These are phyloP conservation scores for Acanthopagrus latus DNA, from an alignment of 2,797 vertebrate species.

Conservation along the genomic window DNA sequence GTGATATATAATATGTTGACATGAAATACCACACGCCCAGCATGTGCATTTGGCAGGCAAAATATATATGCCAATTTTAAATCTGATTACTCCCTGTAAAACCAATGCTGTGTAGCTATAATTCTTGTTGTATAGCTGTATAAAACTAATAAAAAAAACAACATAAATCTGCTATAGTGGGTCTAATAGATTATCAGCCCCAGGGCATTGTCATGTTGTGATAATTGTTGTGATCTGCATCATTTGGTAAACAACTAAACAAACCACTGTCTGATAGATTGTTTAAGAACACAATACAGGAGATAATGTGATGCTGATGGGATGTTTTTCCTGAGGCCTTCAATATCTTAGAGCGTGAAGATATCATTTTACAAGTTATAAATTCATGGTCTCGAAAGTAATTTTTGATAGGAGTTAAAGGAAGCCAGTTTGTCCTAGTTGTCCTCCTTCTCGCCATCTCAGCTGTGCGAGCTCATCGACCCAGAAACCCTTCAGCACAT, in stretches of 20 bases:
- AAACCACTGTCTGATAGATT: neutral
- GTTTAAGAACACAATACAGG: slow-evolving; percentile 19
- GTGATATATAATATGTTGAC: slow-evolving; percentile 13
- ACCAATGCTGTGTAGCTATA: slow-evolving; percentile 1
- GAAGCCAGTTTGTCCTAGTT: slow-evolving; percentile 54
- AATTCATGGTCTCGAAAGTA: slow-evolving; percentile 28
- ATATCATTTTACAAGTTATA: too few relatives aligned
- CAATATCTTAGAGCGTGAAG: slow-evolving; percentile 38
- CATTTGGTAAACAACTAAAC: slow-evolving; percentile 14
- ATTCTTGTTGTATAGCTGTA: neutral
- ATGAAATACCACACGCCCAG: neutral
- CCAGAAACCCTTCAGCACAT: slow-evolving; percentile 78
- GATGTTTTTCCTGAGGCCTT: slow-evolving; percentile 44
- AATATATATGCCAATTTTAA: slow-evolving; percentile 1
- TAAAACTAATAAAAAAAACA: slow-evolving; percentile 2
- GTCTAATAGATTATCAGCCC: slow-evolving; percentile 17
- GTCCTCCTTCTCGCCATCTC: slow-evolving; percentile 67
- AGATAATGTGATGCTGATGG: slow-evolving; percentile 24
- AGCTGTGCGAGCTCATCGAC: slow-evolving; percentile 64
- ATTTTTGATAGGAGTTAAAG: slow-evolving; percentile 27
- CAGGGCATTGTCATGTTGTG: slow-evolving; percentile 17
- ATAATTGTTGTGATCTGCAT: slow-evolving; percentile 26
- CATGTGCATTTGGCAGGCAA: slow-evolving; percentile 7
- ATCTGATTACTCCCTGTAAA: slow-evolving; percentile 2
- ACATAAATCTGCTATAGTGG: slow-evolving; percentile 7